Evolutionary conservation across 2,113 vertebrate species (phyloP).

Genomic region (Sialia sialis): DNA sequence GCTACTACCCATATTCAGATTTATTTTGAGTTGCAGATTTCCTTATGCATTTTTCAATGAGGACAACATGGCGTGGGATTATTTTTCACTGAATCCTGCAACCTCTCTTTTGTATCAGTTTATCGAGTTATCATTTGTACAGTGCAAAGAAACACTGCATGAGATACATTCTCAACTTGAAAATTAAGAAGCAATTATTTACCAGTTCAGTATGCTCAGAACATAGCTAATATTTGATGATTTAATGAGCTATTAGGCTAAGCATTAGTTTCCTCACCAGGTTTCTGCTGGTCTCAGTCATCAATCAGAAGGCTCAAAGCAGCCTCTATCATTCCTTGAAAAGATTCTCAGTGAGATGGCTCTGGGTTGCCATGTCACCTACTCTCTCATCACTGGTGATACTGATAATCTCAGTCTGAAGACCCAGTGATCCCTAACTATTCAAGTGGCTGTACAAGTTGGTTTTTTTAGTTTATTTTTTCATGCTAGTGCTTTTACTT

Average conservation of each 20-base stretch:
- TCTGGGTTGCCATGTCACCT: not conserved
- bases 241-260: not conserved
- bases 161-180: not conserved
- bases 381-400: not conserved
- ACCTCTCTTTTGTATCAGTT: not conserved
- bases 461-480: not conserved
- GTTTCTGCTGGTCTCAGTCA: not conserved
- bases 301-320: not conserved
- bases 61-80: not conserved
- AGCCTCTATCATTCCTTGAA: not conserved
- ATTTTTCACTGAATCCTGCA: not conserved
- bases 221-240: not conserved
- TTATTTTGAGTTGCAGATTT: not conserved
- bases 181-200: not conserved
- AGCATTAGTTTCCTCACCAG: not conserved
- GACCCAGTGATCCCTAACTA: not conserved
- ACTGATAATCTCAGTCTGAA: not conserved
- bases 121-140: not conserved
- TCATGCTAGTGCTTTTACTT: not conserved
- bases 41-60: not conserved
- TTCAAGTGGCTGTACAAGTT: not conserved
- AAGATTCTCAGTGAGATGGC: not conserved
- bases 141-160: not conserved
- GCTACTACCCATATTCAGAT: not conserved
- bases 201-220: not conserved